Conservation (phyloP, 2,113 vertebrate genomes). For the Corythoichthys intestinalis region DNA sequence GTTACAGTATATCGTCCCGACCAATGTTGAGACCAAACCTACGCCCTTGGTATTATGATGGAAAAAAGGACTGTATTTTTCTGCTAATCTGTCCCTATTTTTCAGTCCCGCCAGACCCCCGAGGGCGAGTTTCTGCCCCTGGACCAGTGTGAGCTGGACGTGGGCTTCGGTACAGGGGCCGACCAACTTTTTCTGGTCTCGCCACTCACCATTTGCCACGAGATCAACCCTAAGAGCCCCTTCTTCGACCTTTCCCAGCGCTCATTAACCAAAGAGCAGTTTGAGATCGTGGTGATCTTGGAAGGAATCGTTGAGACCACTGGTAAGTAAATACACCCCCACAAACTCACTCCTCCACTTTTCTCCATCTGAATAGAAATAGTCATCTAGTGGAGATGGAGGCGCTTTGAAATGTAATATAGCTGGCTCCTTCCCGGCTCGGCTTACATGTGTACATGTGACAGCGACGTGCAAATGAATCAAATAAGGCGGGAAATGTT, state of each 20-base stretch:
- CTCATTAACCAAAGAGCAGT: conserved; percentile 81
- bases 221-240: conserved; percentile 85
- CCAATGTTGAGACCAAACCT: no score
- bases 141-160: conserved; percentile 86
- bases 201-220: conserved; percentile 87
- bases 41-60: no score
- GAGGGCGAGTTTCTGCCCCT: conserved; percentile 88
- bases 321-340: conserved; percentile 58
- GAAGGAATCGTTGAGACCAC: conserved; percentile 90
- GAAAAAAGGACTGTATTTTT: not conserved
- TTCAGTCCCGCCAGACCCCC: conserved; percentile 85
- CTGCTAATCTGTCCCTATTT: conserved; percentile 2
- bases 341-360: not conserved
- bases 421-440: not conserved
- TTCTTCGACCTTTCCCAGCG: conserved; percentile 85
- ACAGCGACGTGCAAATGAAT: conserved; percentile 37
- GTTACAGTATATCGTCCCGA: no score
- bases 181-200: conserved; percentile 89
- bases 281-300: conserved; percentile 88
- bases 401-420: conserved; percentile 24
- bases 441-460: conserved; percentile 4
- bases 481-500: conserved; percentile 59
- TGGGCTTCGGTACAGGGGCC: conserved; percentile 86
- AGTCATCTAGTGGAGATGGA: not conserved
- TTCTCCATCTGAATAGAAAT: conserved; percentile 45